Conservation (phyloP, 2,113 vertebrate species). For the Raphicerus campestris region DNA sequence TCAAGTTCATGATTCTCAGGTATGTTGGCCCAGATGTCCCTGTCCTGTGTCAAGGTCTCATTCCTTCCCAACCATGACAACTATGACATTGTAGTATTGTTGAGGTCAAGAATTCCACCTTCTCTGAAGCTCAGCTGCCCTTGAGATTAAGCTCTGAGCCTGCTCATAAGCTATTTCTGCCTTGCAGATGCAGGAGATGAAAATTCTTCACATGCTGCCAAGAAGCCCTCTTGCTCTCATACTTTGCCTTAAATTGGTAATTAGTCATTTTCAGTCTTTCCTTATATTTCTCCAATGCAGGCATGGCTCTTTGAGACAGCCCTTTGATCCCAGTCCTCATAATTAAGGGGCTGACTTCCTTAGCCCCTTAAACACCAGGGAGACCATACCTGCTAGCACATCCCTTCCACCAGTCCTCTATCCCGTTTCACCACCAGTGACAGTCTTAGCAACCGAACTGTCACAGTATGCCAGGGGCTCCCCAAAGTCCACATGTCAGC, state of each 20-base stretch:
- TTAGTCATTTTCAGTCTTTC: background rate
- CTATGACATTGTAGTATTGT: background rate
- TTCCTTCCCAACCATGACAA: background rate
- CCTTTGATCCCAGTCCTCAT: background rate
- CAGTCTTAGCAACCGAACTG: background rate
- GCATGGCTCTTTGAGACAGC: background rate
- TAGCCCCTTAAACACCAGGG: too few species aligned
- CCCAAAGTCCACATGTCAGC: background rate
- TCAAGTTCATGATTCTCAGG: background rate
- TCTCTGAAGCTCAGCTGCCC: background rate
- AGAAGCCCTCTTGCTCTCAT: background rate
- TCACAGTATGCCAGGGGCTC: background rate
- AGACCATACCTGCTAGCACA: accelerated
- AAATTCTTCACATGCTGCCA: background rate
- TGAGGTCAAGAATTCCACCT: background rate
- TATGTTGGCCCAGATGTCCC: background rate
- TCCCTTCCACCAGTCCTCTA: background rate
- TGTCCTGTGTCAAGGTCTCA: background rate
- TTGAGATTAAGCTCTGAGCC: background rate
- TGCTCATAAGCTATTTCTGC: background rate
- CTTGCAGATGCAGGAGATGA: background rate
- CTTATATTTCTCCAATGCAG: background rate
- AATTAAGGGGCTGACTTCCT: background rate
- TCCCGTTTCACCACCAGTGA: background rate
- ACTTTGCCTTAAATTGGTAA: background rate